Evolutionary conservation across 2,888 invertebrate genomes (phyloP), one percentile per base, ranked within the genome.

Genomic region (Agrochola litura): DNA sequence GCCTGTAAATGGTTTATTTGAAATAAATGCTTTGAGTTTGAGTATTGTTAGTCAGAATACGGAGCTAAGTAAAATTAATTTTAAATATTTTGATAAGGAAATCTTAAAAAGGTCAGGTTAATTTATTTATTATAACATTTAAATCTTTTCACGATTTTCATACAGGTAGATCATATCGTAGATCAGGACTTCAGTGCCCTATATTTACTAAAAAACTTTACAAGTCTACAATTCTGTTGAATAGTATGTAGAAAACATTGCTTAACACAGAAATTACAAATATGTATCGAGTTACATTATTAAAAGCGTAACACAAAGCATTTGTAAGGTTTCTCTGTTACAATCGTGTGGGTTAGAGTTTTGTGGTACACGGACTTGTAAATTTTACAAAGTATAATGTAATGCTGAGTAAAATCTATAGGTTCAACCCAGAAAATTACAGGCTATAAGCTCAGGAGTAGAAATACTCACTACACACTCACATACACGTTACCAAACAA

Each of bases 381-480:
- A 52, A 49, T 6, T 49, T 49, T 49, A 14, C 49, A 49, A 30
- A 30, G 30, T 30, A 30, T 1, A 30, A 30, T 30, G 30, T 30
- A 30, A 30, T 30, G 30, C 30, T 30, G 30, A 41, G 8, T 52
- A 52, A 70, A 73, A 70, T 41, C 25, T 6, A 41, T 37, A 4
- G 2, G n/a, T 73, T 58, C 25, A 22, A 22, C 41, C 16, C 25
- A 41, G n/a, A 12, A 30, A 37, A 30, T 43, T 46, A 56, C 46
- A 37, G 14, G 37, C 25, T 64, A 81, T 81, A 64, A 81, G 73
- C 73, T 81, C 81, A 49, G 25, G 14, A 80, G 10, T 49, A 52
- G 12, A 54, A 61, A 30, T 5, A 43, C 12, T 52, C 14, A 19
- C 19, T 22, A 49, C 10, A 63, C 12, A 56, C 37, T 4, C 37